These are phyloP conservation scores for Drosophila neocordata DNA, from an alignment of 1,140 invertebrate genomes.

Conservation along the genomic window DNA sequence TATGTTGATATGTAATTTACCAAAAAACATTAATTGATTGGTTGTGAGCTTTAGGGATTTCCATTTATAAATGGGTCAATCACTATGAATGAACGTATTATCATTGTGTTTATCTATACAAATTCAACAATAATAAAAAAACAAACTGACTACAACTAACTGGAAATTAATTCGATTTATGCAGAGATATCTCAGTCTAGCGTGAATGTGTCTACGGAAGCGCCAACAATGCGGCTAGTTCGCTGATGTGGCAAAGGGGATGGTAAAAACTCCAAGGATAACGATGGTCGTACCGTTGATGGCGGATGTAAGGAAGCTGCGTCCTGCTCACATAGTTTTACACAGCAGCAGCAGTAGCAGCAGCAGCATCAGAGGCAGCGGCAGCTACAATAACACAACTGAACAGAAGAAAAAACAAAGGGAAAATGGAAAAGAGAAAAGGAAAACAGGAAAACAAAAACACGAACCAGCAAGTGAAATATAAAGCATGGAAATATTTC, in stretches of 20 bases:
- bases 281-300: conserved; percentile 34
- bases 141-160: conserved; percentile 9
- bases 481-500: conserved; percentile 62
- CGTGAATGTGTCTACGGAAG: conserved; percentile 36
- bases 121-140: conserved; percentile 3
- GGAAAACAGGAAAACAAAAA: conserved; percentile 37
- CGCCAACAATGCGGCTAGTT: conserved; percentile 43
- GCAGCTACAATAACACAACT: conserved; percentile 14
- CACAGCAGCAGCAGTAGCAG: background rate
- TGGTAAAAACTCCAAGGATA: conserved; percentile 2
- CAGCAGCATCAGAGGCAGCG: too few species aligned
- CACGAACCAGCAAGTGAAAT: conserved; percentile 39
- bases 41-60: background rate
- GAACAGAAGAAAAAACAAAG: conserved; percentile 18
- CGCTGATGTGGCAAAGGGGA: conserved; percentile 6
- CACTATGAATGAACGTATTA: background rate
- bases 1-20: background rate
- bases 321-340: conserved; percentile 27
- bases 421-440: conserved; percentile 46
- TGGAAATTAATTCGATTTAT: conserved; percentile 62
- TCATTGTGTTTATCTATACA: background rate
- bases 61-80: conserved; percentile 3
- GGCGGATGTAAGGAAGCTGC: conserved; percentile 44
- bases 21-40: conserved; percentile 2
- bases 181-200: conserved; percentile 25